These are phyloP conservation scores for Dioctria rufipes DNA, from an alignment of 2,888 invertebrate species.

Conservation along the genomic window DNA sequence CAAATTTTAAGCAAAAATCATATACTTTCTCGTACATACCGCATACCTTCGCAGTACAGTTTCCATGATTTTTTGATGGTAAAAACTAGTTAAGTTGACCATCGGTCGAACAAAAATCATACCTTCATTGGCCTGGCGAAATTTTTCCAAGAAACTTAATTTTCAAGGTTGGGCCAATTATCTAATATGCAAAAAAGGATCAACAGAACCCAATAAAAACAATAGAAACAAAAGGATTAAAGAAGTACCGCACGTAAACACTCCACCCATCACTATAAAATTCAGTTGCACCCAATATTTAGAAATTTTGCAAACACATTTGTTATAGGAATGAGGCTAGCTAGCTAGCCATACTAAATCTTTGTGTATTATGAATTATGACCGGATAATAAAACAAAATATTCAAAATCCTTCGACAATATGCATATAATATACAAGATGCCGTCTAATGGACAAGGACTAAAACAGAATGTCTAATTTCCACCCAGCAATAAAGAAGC, in stretches of 20 bases:
- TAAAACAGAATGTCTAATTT: not conserved
- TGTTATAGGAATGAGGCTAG: not conserved
- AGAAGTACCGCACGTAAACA: constrained; percentile 2
- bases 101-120: not conserved
- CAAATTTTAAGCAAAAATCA: not conserved
- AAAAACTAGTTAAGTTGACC: not conserved
- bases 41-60: not conserved
- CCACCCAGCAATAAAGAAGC: not conserved
- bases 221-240: not conserved
- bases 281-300: constrained; percentile 5
- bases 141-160: not conserved
- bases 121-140: not conserved
- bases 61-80: not conserved
- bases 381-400: not conserved
- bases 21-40: not conserved
- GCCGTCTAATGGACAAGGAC: not conserved
- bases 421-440: not conserved
- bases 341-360: not conserved
- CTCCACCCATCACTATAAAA: constrained; percentile 2
- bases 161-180: not conserved
- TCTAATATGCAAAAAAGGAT: constrained; percentile 1
- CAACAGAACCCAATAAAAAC: not conserved
- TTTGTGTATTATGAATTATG: not conserved
- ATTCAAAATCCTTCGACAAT: not conserved
- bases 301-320: not conserved